Conservation (phyloP, 2,113 vertebrate species). For the Chaetorhynchus papuensis region DNA sequence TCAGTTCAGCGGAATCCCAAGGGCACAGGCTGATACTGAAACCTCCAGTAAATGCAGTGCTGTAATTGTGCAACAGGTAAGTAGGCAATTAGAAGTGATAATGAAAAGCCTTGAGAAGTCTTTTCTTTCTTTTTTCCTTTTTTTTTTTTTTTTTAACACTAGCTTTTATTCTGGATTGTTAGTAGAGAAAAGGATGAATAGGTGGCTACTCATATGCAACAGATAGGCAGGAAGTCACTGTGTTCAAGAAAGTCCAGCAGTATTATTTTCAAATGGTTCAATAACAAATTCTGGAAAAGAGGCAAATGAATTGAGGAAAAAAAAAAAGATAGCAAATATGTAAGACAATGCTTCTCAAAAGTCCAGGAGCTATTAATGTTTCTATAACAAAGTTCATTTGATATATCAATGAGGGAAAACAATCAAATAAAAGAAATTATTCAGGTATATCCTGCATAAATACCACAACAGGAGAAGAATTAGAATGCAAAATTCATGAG, state of each 20-base stretch:
- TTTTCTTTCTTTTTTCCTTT: too few relatives aligned
- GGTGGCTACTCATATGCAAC: background rate
- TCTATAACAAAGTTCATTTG: background rate
- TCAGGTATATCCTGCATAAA: background rate
- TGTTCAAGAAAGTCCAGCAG: background rate
- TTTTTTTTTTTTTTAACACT: fast-evolving
- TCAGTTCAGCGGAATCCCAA: background rate
- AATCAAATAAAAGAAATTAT: background rate
- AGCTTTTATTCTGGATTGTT: background rate
- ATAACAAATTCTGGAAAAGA: background rate
- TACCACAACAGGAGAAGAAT: background rate
- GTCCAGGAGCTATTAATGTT: background rate
- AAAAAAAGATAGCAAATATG: background rate
- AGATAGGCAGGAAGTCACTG: background rate
- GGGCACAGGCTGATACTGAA: background rate
- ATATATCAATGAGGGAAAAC: background rate
- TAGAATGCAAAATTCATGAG: background rate
- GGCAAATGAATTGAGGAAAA: background rate
- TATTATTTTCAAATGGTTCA: background rate
- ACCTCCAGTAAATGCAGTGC: background rate
- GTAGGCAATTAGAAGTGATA: background rate
- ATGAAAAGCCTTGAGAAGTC: background rate
- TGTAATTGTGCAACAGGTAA: background rate
- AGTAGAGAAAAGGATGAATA: background rate
- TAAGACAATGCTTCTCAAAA: background rate